Evolutionary conservation across 2,888 invertebrate genomes (phyloP).

Genomic region (Drosophila incognita): DNA sequence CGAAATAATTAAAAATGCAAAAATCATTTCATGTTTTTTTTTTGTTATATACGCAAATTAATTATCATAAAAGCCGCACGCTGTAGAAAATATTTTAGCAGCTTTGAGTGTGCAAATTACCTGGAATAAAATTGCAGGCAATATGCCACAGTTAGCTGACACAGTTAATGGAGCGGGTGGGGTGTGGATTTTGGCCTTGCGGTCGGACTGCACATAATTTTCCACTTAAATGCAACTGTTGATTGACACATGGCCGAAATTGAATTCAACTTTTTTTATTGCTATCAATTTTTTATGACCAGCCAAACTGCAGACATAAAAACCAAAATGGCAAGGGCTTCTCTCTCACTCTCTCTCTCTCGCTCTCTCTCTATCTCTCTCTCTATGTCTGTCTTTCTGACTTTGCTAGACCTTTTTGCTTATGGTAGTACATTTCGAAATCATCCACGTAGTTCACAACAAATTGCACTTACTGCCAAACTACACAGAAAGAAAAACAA

Average conservation of each 20-base stretch:
- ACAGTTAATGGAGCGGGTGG: constrained; percentile 9
- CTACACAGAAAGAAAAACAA: neutral
- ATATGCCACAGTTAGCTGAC: constrained; percentile 35
- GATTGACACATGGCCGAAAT: constrained; percentile 75
- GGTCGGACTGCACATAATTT: constrained; percentile 63
- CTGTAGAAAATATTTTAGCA: neutral
- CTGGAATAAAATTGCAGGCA: constrained; percentile 22
- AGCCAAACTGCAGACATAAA: constrained; percentile 56
- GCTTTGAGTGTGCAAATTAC: constrained; percentile 7
- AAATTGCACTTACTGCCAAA: neutral
- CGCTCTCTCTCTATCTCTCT: neutral
- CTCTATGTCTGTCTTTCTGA: too few relatives aligned
- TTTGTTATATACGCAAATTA: constrained; percentile 23
- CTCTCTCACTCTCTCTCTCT: neutral
- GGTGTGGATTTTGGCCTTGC: constrained; percentile 9
- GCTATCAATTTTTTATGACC: constrained; percentile 61
- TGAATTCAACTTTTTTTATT: constrained; percentile 60
- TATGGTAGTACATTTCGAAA: neutral
- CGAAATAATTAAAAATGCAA: constrained; percentile 1
- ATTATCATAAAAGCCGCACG: constrained; percentile 24
- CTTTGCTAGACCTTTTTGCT: neutral
- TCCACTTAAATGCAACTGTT: constrained; percentile 75
- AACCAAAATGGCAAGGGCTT: constrained; percentile 45
- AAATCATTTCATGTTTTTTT: constrained; percentile 12
- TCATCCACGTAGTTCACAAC: constrained; percentile 8